These are phyloP conservation scores for Chelonus formosanus DNA, from an alignment of 2,888 invertebrate species.

Conservation along the genomic window DNA sequence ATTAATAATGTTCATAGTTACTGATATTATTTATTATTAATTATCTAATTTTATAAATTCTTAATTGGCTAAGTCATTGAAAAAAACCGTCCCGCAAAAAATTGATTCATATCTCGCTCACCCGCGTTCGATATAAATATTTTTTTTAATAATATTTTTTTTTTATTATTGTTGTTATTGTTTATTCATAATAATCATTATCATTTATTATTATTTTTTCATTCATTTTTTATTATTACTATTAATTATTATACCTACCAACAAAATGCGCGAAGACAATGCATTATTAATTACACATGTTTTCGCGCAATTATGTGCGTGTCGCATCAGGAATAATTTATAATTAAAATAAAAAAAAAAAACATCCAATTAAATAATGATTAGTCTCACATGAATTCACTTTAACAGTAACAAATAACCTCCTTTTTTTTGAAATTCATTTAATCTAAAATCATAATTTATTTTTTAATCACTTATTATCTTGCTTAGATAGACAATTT, in stretches of 20 bases:
- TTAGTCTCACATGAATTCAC: too few species aligned
- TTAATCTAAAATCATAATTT: too few species aligned
- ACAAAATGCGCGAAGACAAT: slow-evolving; percentile 26
- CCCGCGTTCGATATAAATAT: slow-evolving; percentile 20
- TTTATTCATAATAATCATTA: slow-evolving; percentile 25
- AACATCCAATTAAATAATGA: too few species aligned
- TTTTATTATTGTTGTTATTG: neutral
- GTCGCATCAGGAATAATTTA: too few species aligned
- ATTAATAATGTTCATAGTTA: slow-evolving; percentile 29
- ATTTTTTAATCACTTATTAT: too few species aligned
- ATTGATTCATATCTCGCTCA: slow-evolving; percentile 3
- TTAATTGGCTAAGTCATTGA: slow-evolving; percentile 35
- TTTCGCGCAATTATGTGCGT: too few species aligned
- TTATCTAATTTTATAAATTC: slow-evolving; percentile 31
- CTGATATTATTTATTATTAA: slow-evolving; percentile 29
- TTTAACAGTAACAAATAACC: too few species aligned
- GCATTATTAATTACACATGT: too few species aligned
- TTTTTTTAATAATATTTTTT: slow-evolving; percentile 11
- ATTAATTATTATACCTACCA: slow-evolving; percentile 37
- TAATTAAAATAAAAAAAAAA: too few species aligned
- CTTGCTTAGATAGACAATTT: too few species aligned
- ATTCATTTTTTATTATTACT: slow-evolving; percentile 18
- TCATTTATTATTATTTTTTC: slow-evolving; percentile 7
- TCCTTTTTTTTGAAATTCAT: too few species aligned
- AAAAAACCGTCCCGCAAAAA: slow-evolving; percentile 27